phyloP scores from a whole-genome alignment of 2,797 vertebrate species.

The Pseudochaenichthys georgianus region DNA sequence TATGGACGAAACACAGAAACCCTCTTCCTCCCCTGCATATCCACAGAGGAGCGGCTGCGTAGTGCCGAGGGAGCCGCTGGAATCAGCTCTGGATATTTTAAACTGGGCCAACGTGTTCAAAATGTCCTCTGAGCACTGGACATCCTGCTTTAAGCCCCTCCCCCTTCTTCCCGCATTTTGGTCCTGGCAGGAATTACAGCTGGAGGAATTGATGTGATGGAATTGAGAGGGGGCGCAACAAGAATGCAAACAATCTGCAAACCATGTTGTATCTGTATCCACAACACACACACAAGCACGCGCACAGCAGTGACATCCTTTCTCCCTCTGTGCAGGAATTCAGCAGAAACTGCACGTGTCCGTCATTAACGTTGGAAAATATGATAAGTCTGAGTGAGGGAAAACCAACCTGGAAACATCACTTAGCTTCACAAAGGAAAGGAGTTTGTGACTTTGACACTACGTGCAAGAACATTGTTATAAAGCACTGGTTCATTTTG shows the following conservation, averaged over 20 bases:
- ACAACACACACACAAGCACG: neutral
- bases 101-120: slow-evolving; percentile 17
- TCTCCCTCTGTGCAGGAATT: neutral
- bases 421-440: neutral
- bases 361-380: neutral
- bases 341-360: neutral
- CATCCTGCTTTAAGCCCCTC: slow-evolving; percentile 16
- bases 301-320: neutral
- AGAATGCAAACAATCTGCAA: neutral
- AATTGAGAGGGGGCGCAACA: slow-evolving; percentile 5
- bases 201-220: slow-evolving; percentile 46
- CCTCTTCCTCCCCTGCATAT: slow-evolving; percentile 28
- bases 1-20: slow-evolving; percentile 28
- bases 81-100: slow-evolving; percentile 11
- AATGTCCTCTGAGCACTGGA: slow-evolving; percentile 44
- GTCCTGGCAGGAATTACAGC: slow-evolving; percentile 42
- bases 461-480: no score
- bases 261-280: slow-evolving; percentile 2
- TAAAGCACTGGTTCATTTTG: no score
- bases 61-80: neutral
- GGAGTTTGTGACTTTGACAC: neutral
- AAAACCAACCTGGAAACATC: neutral
- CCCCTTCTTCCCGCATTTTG: slow-evolving; percentile 8
- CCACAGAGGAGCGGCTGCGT: neutral
- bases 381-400: neutral